Base-by-base conservation (phyloP, 2,888 invertebrate species). In the Papilio gigon region DNA sequence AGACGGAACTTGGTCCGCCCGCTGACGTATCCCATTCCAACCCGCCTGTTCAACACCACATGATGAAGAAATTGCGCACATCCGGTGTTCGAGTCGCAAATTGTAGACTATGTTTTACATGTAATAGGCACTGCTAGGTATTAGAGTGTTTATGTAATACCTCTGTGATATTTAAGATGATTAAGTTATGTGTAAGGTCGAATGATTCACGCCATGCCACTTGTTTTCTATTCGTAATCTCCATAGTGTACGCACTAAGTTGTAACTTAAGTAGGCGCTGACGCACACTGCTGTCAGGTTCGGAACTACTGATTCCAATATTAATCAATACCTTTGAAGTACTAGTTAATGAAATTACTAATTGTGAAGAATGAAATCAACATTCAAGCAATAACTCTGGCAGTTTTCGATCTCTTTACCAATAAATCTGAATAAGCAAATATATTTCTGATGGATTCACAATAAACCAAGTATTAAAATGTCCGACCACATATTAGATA, bases 161-260 rank as follows among this genome's bases (percentile, higher is more conserved):
- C 81, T 82, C 89, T 89, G 89, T 89, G 89, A 89, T 89, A 89
- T 89, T 85, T 87, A 86, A 84, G 81, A 82, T 79, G 85, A 81
- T 83, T 86, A 84, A 83, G 81, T 84, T 81, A 84, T 82, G 59
- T 72, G 70, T 62, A 70, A 69, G 80, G 73, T 72, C 73, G 74
- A 73, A 75, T 88, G 88, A 88, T 77, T 89, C 88, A 89, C 77
- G 74, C 75, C 68, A 71, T 77, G 75, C 75, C 74, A 76, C 75
- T 61, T 71, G 76, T 76, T 71, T 74, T 80, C 79, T 84, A 84
- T 84, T 83, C 81, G 79, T 81, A 82, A 86, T 84, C 78, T 80
- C 68, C 65, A 76, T 77, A 75, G 78, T 78, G 79, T 80, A 78
- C 78, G 68, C 65, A 58, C 35, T 44, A 56, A 58, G 58, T 9